A percentile compares a stretch with the other conserved stretches of the same genome.
phyloP scores from a whole-genome alignment of 2,888 invertebrate genomes.

The Rhorus exstirpatorius region DNA sequence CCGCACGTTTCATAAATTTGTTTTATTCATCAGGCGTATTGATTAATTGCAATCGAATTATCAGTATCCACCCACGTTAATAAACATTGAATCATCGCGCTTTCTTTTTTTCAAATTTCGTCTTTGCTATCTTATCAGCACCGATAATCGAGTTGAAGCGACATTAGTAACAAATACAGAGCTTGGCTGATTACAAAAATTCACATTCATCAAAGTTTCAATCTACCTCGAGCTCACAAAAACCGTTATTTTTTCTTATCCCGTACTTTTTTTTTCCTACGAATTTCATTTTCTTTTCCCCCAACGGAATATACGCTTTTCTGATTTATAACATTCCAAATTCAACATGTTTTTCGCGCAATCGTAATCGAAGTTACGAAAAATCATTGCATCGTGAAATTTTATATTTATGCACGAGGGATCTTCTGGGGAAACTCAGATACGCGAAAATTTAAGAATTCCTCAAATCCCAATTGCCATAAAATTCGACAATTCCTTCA shows the following conservation, averaged over 20 bases:
- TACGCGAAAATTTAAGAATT: conserved; percentile 1
- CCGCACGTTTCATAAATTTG: background rate
- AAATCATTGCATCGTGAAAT: no score
- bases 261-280: no score
- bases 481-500: no score
- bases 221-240: background rate
- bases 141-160: background rate
- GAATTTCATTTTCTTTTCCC: conserved; percentile 4
- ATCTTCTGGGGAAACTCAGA: no score
- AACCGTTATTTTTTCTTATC: background rate
- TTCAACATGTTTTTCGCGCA: background rate
- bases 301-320: background rate
- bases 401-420: background rate
- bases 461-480: background rate
- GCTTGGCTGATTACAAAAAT: background rate
- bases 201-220: background rate
- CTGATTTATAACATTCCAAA: background rate
- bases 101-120: no score
- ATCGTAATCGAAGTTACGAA: background rate
- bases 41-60: background rate
- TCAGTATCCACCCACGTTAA: conserved; percentile 5
- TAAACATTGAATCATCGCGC: background rate
- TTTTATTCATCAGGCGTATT: background rate
- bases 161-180: no score
- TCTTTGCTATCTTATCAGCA: conserved; percentile 16